Conservation (phyloP, 2,888 invertebrate genomes). For the Malthinus seriepunctatus region DNA sequence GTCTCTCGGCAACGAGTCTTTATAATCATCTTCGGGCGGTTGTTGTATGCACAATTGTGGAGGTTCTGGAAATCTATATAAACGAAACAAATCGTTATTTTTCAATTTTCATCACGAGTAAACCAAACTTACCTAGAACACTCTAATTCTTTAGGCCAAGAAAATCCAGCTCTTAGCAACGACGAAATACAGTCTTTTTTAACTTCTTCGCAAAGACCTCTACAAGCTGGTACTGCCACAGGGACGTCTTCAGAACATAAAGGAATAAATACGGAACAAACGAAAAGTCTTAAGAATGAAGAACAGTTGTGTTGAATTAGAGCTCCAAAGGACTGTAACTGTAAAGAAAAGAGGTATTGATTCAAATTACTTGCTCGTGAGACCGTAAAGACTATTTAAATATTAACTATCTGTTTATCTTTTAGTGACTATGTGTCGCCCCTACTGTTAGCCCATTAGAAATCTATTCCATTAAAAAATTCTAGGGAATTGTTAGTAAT, state of each 20-base stretch:
- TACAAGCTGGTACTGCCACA: conserved; percentile 83
- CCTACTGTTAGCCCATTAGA: too few relatives aligned
- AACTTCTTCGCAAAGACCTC: conserved; percentile 81
- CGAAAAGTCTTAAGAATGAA: conserved; percentile 78
- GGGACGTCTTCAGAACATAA: conserved; percentile 88
- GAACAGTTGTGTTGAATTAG: conserved; percentile 82
- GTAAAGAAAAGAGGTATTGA: conserved; percentile 51
- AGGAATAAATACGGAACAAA: conserved; percentile 89
- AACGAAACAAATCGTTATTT: background rate
- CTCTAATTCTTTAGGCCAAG: conserved; percentile 75
- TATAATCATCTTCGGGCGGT: conserved; percentile 29
- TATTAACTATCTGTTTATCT: too few relatives aligned
- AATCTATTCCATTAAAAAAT: too few relatives aligned
- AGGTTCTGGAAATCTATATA: conserved; percentile 70
- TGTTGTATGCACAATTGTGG: conserved; percentile 79
- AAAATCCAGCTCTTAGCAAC: conserved; percentile 63
- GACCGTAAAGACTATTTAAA: too few relatives aligned
- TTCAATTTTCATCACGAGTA: background rate
- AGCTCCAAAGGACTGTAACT: conserved; percentile 72
- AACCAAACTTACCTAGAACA: conserved; percentile 61
- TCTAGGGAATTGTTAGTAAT: too few relatives aligned
- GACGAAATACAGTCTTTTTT: conserved; percentile 72
- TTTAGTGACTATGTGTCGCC: too few relatives aligned
- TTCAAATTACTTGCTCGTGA: too few relatives aligned
- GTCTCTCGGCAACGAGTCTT: conserved; percentile 19